A percentile compares a stretch with the other conserved stretches of the same genome.
phyloP scores from a whole-genome alignment of 2,113 vertebrate genomes.

The Gopherus flavomarginatus region DNA sequence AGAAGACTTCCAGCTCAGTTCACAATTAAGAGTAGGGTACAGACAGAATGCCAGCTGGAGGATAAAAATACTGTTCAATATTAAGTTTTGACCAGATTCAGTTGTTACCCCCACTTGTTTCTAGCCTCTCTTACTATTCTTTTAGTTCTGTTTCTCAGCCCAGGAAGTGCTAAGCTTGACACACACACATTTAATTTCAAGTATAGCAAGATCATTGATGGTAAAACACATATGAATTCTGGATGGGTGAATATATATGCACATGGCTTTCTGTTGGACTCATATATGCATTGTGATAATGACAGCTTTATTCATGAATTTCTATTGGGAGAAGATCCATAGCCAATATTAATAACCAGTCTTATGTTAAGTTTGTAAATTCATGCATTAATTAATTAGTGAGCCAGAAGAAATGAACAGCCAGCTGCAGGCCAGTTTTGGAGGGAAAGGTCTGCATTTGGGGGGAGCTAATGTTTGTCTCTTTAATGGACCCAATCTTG shows the following conservation, averaged over 20 bases:
- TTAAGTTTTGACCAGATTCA: conserved; percentile 36
- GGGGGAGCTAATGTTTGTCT: conserved; percentile 1
- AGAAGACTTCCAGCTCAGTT: not conserved
- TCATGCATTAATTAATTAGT: conserved; percentile 61
- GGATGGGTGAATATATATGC: conserved; percentile 42
- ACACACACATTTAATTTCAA: conserved; percentile 52
- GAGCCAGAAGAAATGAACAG: conserved; percentile 42
- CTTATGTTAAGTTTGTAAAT: conserved; percentile 27
- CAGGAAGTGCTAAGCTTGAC: conserved; percentile 47
- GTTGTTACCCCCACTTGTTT: conserved; percentile 44
- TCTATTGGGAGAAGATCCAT: conserved; percentile 20
- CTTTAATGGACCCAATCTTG: not conserved
- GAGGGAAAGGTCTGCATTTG: not conserved
- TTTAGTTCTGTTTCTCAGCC: conserved; percentile 36
- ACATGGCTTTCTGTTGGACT: conserved; percentile 55
- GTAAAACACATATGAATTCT: conserved; percentile 60
- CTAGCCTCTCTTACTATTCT: conserved; percentile 47
- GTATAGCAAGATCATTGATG: conserved; percentile 20
- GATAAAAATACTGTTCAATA: not conserved
- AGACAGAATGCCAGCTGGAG: not conserved
- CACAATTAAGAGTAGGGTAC: not conserved
- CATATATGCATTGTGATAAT: conserved; percentile 63
- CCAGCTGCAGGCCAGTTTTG: not conserved
- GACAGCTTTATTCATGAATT: conserved; percentile 56
- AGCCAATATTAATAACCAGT: conserved; percentile 5